Evolutionary conservation across 2,888 invertebrate genomes (phyloP).

Genomic region (Leucoptera coffeella): DNA sequence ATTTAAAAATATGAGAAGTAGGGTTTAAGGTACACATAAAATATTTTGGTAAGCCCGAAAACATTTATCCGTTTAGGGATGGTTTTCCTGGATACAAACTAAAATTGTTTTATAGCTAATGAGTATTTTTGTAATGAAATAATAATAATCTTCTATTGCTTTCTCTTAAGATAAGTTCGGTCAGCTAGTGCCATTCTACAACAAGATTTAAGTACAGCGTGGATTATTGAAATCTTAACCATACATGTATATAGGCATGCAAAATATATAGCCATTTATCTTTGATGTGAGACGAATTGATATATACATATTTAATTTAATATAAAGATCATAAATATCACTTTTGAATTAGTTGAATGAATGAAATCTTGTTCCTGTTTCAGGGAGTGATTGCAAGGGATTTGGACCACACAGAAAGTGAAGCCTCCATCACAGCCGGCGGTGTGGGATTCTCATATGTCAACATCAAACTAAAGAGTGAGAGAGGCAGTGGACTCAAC

Average conservation of each 20-base stretch:
- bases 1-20: no score
- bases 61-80: no score
- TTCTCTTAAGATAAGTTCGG: neutral
- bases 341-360: constrained; percentile 1
- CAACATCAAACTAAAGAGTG: constrained; percentile 35
- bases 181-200: no score
- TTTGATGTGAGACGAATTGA: neutral
- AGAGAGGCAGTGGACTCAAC: constrained; percentile 33
- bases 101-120: neutral
- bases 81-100: no score
- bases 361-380: constrained; percentile 9
- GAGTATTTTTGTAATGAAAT: neutral
- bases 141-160: neutral
- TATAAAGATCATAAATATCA: neutral
- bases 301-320: neutral
- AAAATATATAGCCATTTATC: neutral
- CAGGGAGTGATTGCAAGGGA: constrained; percentile 39
- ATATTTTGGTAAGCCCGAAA: no score
- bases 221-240: neutral
- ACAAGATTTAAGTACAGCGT: no score
- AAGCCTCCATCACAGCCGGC: constrained; percentile 29
- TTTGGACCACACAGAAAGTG: constrained; percentile 32
- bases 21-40: no score
- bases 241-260: no score
- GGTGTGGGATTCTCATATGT: constrained; percentile 38